A percentile compares a stretch with the other conserved stretches of the same genome.
Evolutionary conservation across 2,888 invertebrate genomes (phyloP).

Genomic region (Orthonychiurus folsomi): DNA sequence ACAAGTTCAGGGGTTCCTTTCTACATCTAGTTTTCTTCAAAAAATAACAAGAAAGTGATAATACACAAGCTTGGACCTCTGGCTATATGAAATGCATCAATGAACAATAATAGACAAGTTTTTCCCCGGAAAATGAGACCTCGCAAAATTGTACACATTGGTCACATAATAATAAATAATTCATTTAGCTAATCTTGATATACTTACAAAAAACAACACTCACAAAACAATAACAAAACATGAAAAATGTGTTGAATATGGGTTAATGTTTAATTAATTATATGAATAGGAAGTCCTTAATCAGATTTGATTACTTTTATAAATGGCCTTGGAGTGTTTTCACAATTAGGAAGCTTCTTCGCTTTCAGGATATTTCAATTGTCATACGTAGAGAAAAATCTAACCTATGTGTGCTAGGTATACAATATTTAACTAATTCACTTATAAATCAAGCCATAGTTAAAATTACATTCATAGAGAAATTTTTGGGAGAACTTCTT

Average conservation of each 20-base stretch:
- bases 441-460: conserved; percentile 1
- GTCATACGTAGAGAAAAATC: too few relatives aligned
- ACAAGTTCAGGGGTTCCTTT: background rate
- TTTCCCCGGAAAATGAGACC: too few relatives aligned
- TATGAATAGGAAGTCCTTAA: background rate
- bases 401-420: too few relatives aligned
- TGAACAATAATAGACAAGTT: too few relatives aligned
- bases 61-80: too few relatives aligned
- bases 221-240: background rate
- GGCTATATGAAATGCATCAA: too few relatives aligned
- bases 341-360: background rate
- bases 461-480: too few relatives aligned
- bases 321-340: background rate
- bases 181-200: background rate
- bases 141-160: background rate
- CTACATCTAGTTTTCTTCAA: background rate
- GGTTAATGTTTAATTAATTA: background rate
- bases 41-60: background rate
- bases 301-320: background rate
- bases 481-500: conserved; percentile 68
- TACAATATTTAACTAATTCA: background rate
- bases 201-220: background rate
- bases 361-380: too few relatives aligned
- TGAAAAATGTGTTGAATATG: background rate
- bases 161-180: background rate